Conservation (phyloP, 2,113 vertebrate species). For the Nerophis lumbriciformis region DNA sequence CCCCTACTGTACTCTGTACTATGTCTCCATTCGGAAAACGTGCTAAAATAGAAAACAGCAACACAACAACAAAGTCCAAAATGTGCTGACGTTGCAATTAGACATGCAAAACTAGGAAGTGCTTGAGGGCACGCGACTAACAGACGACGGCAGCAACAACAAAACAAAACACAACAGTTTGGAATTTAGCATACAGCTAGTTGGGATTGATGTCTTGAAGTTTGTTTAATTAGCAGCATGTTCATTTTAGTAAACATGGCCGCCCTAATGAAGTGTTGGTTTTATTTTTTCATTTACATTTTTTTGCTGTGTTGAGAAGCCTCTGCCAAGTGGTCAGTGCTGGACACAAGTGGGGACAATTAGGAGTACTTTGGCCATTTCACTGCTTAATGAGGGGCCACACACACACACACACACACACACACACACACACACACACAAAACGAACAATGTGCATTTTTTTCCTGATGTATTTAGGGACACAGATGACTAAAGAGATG, state of each 20-base stretch:
- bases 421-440: constrained; percentile 18
- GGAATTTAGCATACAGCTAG: too few relatives aligned
- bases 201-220: too few relatives aligned
- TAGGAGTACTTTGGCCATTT: constrained; percentile 61
- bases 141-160: background rate
- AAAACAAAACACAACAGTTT: background rate
- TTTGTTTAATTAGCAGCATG: too few relatives aligned
- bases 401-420: background rate
- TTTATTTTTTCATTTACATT: background rate
- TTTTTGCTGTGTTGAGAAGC: constrained; percentile 38
- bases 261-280: too few relatives aligned
- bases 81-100: background rate
- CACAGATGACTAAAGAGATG: constrained; percentile 17
- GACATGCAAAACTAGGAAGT: constrained; percentile 3
- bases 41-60: too few relatives aligned
- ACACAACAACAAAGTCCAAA: background rate
- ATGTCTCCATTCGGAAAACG: too few relatives aligned
- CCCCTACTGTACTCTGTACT: too few relatives aligned
- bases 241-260: too few relatives aligned
- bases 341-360: constrained; percentile 52
- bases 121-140: background rate
- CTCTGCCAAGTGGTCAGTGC: constrained; percentile 43
- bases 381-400: constrained; percentile 54
- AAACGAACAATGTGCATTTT: background rate
- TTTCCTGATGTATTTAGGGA: constrained; percentile 3